A percentile compares a stretch with the other conserved stretches of the same genome.
Conservation (phyloP, 2,797 vertebrate genomes). For the Columba guinea region DNA sequence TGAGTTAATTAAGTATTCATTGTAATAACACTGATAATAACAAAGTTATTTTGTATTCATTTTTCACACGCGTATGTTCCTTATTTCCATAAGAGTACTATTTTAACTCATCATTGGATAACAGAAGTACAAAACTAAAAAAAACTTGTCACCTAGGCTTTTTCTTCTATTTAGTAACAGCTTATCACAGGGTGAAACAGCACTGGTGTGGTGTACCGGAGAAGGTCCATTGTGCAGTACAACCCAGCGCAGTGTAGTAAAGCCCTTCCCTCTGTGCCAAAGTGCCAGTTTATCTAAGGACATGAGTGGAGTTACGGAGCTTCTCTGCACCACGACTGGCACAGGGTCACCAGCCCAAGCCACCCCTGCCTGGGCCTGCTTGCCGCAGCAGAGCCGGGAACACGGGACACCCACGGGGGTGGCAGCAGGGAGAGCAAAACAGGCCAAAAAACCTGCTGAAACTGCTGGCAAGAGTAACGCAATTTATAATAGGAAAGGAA, state of each 20-base stretch:
- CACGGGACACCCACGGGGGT: accelerated
- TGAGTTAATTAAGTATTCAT: conserved; percentile 41
- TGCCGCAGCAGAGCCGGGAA: not conserved
- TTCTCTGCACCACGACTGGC: accelerated
- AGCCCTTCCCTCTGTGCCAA: not conserved
- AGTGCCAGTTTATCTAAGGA: accelerated
- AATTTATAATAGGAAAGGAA: not conserved
- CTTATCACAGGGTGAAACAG: not conserved
- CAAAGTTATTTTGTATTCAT: not conserved
- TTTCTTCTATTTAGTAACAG: not conserved
- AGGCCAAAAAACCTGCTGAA: accelerated
- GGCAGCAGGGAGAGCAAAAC: not conserved
- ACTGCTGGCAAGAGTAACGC: not conserved
- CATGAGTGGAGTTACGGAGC: not conserved
- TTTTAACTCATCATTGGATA: not conserved
- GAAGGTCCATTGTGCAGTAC: not conserved
- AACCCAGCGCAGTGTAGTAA: accelerated
- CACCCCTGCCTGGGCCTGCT: not conserved
- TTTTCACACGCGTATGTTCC: not conserved
- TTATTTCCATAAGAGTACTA: not conserved
- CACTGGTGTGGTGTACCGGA: accelerated
- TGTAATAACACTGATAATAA: conserved; percentile 46
- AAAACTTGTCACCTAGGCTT: not conserved
- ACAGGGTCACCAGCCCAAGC: not conserved
- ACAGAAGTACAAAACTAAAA: not conserved